Percentiles rank a stretch among this genome's conserved stretches.
Evolutionary conservation across 2,888 invertebrate species (phyloP).

Genomic region (Heteromurus nitidus): DNA sequence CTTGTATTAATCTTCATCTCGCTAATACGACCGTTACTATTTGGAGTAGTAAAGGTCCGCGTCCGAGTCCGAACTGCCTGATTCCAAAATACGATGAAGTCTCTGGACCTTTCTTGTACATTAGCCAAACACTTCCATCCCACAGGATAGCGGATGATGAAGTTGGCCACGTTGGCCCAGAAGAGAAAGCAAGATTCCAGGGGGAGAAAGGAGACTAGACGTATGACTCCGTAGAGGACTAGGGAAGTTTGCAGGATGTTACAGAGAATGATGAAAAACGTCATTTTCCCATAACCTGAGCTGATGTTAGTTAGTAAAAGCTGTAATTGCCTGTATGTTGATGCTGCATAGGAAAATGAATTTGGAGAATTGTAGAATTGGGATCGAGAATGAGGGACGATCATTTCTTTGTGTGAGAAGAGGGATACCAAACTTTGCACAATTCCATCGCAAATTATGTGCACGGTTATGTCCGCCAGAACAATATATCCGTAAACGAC

Average conservation of each 20-base stretch:
- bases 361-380: too few species aligned
- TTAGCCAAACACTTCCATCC: constrained; percentile 31
- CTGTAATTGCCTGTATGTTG: not conserved
- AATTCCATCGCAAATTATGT: not conserved
- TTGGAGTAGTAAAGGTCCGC: not conserved
- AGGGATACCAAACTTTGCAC: constrained; percentile 8
- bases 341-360: not conserved
- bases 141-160: not conserved
- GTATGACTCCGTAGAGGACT: not conserved
- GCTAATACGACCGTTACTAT: not conserved
- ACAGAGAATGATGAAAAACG: not conserved
- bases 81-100: not conserved
- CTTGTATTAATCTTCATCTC: not conserved
- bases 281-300: constrained; percentile 10
- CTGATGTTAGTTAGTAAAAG: not conserved
- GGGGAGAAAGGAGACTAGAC: not conserved
- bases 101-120: not conserved
- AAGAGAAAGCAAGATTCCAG: constrained; percentile 11
- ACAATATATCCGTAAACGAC: constrained; percentile 11
- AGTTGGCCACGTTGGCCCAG: constrained; percentile 4
- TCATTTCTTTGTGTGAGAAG: not conserved
- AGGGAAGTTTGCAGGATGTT: not conserved
- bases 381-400: not conserved
- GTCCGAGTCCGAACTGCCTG: not conserved
- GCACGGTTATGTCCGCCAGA: constrained; percentile 4